A percentile compares a stretch with the other conserved stretches of the same genome.
These are phyloP conservation scores for Drosophila falleni DNA, from an alignment of 2,888 invertebrate genomes.

Conservation along the genomic window DNA sequence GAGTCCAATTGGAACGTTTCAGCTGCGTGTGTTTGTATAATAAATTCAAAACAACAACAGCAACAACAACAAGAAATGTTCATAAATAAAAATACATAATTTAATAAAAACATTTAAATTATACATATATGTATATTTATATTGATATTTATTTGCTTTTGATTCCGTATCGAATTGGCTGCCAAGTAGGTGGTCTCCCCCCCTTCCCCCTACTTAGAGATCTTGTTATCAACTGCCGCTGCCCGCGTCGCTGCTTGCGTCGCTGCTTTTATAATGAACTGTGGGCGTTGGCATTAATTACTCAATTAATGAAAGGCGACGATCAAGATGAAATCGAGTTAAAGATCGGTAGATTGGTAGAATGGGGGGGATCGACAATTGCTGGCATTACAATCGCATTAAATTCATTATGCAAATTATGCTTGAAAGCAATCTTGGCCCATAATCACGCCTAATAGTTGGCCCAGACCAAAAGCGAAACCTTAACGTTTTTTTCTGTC, in stretches of 20 bases:
- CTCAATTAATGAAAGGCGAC: slow-evolving; percentile 68
- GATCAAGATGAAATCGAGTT: slow-evolving; percentile 15
- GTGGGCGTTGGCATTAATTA: slow-evolving; percentile 78
- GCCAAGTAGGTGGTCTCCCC: slow-evolving; percentile 47
- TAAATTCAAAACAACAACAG: slow-evolving; percentile 49
- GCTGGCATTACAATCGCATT: slow-evolving; percentile 61
- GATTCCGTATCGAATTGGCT: slow-evolving; percentile 18
- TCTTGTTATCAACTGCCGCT: slow-evolving; percentile 49
- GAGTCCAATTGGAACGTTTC: slow-evolving; percentile 8
- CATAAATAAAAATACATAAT: slow-evolving; percentile 76
- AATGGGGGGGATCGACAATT: slow-evolving; percentile 34
- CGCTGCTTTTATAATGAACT: slow-evolving; percentile 17
- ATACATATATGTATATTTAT: slow-evolving; percentile 25
- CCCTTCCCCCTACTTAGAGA: not conserved
- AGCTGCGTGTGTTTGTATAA: slow-evolving; percentile 72
- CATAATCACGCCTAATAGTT: slow-evolving; percentile 66
- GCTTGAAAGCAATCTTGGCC: slow-evolving; percentile 54
- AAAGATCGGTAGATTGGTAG: not conserved
- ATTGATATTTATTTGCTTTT: slow-evolving; percentile 6
- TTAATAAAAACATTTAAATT: slow-evolving; percentile 79
- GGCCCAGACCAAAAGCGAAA: slow-evolving; percentile 36
- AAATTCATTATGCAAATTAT: slow-evolving; percentile 76
- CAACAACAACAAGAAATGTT: slow-evolving; percentile 32
- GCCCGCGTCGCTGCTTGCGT: slow-evolving; percentile 4
- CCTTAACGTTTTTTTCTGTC: slow-evolving; percentile 53